Evolutionary conservation across 2,888 invertebrate genomes (phyloP).

Genomic region (Parthenolecanium corni): DNA sequence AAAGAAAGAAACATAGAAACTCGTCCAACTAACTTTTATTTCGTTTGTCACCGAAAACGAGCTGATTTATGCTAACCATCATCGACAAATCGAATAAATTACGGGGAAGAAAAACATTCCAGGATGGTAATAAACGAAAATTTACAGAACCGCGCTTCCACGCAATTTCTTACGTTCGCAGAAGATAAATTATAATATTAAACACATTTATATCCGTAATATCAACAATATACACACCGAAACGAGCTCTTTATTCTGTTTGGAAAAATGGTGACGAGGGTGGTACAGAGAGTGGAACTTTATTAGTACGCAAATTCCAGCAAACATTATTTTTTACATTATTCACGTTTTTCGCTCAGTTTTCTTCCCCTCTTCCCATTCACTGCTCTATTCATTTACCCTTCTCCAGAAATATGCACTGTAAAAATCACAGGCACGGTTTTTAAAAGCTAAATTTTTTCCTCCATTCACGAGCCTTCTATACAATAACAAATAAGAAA

Average conservation of each 20-base stretch:
- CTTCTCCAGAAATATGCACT: background rate
- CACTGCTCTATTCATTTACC: background rate
- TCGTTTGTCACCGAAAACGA: no score
- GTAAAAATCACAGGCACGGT: background rate
- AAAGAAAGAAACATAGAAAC: no score
- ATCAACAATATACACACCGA: constrained; percentile 12
- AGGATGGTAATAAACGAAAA: no score
- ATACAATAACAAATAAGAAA: background rate
- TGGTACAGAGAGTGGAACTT: constrained; percentile 5
- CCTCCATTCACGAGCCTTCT: background rate
- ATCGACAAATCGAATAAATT: no score
- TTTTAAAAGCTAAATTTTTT: background rate
- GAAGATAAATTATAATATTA: constrained; percentile 11
- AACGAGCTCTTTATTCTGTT: constrained; percentile 14
- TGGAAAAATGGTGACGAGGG: no score
- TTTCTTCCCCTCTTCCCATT: background rate
- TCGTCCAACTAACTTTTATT: no score
- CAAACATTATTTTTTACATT: constrained; percentile 23
- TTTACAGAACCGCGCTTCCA: no score
- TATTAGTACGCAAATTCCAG: constrained; percentile 24
- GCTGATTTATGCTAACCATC: no score
- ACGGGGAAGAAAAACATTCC: no score
- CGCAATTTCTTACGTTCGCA: no score
- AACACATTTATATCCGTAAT: constrained; percentile 15
- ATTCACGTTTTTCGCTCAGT: background rate